phyloP scores from a whole-genome alignment of 2,113 vertebrate genomes.

The Sardina pilchardus region DNA sequence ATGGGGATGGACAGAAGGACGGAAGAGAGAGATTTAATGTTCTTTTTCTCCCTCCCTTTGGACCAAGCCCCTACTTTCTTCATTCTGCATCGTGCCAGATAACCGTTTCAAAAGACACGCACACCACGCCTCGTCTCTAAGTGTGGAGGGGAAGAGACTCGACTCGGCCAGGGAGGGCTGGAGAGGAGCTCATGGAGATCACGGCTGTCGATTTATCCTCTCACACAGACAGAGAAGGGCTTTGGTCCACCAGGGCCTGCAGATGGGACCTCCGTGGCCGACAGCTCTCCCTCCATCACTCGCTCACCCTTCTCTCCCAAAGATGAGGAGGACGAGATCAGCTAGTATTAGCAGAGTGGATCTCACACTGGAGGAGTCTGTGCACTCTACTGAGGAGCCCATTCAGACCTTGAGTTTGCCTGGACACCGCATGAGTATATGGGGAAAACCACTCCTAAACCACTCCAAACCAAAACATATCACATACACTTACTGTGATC shows the following conservation, averaged over 20 bases:
- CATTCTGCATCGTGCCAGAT: conserved; percentile 21
- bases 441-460: no score
- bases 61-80: neutral
- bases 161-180: conserved; percentile 2
- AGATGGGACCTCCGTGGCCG: neutral
- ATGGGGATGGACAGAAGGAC: neutral
- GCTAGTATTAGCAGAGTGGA: neutral
- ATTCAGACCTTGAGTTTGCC: neutral
- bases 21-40: conserved; percentile 26
- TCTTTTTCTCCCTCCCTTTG: conserved; percentile 14
- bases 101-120: conserved; percentile 28
- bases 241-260: neutral
- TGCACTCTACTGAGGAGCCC: neutral
- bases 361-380: neutral
- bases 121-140: conserved; percentile 17
- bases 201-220: neutral
- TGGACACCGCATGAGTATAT: neutral
- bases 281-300: neutral
- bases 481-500: no score
- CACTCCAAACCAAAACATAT: no score
- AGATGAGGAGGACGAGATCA: neutral
- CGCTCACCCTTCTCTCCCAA: neutral
- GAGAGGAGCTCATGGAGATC: neutral
- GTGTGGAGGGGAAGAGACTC: neutral
- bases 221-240: neutral